These are phyloP conservation scores for Galeruca laticollis DNA, from an alignment of 2,888 invertebrate species.

Conservation along the genomic window DNA sequence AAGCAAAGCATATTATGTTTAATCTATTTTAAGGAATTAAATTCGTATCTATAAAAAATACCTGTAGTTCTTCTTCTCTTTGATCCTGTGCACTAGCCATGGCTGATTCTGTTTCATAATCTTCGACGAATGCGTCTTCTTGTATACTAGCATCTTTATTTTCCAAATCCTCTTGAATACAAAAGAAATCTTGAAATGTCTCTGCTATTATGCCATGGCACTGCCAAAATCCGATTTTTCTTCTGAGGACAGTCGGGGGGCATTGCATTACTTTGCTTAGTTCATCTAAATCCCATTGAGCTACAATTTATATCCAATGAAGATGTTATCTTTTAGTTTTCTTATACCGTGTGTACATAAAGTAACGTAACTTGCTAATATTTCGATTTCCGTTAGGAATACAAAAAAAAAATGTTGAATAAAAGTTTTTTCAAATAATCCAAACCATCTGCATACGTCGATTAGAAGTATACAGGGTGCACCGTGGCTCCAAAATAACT, in stretches of 20 bases:
- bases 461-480: too few species aligned
- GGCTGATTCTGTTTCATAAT: slow-evolving; percentile 92
- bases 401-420: too few species aligned
- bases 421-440: too few species aligned
- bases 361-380: too few species aligned
- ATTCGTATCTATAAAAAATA: slow-evolving; percentile 54
- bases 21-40: background rate
- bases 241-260: slow-evolving; percentile 85
- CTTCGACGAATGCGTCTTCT: slow-evolving; percentile 80
- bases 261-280: slow-evolving; percentile 87
- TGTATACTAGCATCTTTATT: slow-evolving; percentile 70
- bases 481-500: too few species aligned
- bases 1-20: slow-evolving; percentile 20
- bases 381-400: too few species aligned
- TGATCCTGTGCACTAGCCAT: slow-evolving; percentile 96
- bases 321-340: background rate
- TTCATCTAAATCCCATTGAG: slow-evolving; percentile 88
- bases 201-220: slow-evolving; percentile 90
- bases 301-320: slow-evolving; percentile 61
- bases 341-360: too few species aligned
- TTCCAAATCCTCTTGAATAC: slow-evolving; percentile 77
- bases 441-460: too few species aligned
- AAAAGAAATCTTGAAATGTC: slow-evolving; percentile 79
- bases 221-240: slow-evolving; percentile 94
- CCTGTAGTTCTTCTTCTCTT: slow-evolving; percentile 92